Evolutionary conservation across 2,888 invertebrate genomes (phyloP).

Genomic region (Parthenolecanium corni): DNA sequence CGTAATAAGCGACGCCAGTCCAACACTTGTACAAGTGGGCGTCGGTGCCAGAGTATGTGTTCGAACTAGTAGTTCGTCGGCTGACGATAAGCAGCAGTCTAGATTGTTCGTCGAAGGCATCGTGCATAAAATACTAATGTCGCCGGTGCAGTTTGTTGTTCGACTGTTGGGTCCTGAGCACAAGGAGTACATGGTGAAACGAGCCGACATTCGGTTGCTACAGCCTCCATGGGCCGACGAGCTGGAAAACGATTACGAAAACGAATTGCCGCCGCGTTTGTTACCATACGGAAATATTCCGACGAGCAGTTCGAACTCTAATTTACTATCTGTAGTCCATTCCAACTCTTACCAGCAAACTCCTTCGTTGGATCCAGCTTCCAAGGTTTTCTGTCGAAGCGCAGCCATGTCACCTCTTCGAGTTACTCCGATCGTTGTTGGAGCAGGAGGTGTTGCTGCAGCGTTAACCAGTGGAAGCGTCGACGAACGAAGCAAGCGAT

Average conservation of each 20-base stretch:
- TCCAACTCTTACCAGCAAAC: conserved; percentile 11
- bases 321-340: not conserved
- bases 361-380: conserved; percentile 35
- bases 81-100: conserved; percentile 37
- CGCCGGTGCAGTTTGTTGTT: conserved; percentile 58
- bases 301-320: not conserved
- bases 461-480: conserved; percentile 53
- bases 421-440: conserved; percentile 39
- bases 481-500: conserved; percentile 42
- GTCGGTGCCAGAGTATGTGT: conserved; percentile 48
- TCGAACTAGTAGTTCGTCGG: conserved; percentile 44
- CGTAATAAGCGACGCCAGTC: conserved; percentile 87
- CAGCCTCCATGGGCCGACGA: conserved; percentile 97
- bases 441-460: conserved; percentile 39
- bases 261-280: conserved; percentile 30
- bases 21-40: conserved; percentile 63
- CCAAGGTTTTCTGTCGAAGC: conserved; percentile 40
- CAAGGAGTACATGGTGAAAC: conserved; percentile 58
- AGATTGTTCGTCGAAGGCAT: conserved; percentile 75
- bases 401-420: conserved; percentile 48
- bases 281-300: conserved; percentile 24
- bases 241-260: conserved; percentile 43
- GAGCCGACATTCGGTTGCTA: conserved; percentile 80
- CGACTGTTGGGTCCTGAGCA: conserved; percentile 44
- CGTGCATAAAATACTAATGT: conserved; percentile 55